These are phyloP conservation scores for Agrochola macilenta DNA, from an alignment of 2,888 invertebrate species.

Conservation along the genomic window DNA sequence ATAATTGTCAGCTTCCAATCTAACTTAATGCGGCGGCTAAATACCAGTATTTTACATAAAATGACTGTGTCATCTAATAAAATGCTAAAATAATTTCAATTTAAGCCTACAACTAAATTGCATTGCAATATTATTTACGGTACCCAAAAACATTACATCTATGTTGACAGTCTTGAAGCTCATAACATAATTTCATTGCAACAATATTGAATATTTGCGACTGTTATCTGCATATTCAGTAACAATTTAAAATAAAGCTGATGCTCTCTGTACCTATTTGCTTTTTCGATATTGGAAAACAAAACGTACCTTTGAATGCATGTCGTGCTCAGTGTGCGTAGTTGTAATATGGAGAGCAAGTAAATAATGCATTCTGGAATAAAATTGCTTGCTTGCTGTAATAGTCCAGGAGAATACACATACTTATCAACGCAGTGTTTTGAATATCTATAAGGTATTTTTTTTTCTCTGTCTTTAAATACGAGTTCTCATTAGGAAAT, in stretches of 20 bases:
- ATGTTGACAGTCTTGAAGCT: slow-evolving; percentile 7
- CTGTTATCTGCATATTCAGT: slow-evolving; percentile 49
- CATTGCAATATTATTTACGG: not conserved
- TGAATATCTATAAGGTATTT: not conserved
- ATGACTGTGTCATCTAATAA: not conserved
- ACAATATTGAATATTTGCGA: slow-evolving; percentile 48
- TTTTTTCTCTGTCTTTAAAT: not conserved
- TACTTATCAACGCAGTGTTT: not conserved
- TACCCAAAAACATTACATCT: not conserved
- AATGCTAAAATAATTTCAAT: not conserved
- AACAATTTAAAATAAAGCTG: slow-evolving; percentile 48
- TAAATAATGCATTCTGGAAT: slow-evolving; percentile 28
- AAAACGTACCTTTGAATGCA: slow-evolving; percentile 30
- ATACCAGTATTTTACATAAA: not conserved
- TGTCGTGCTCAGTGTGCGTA: not conserved
- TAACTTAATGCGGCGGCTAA: not conserved
- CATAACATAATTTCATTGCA: slow-evolving; percentile 40
- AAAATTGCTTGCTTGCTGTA: not conserved
- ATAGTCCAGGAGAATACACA: not conserved
- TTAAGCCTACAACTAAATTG: not conserved
- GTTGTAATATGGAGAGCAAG: slow-evolving; percentile 10
- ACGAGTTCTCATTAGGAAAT: not conserved
- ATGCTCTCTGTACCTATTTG: slow-evolving; percentile 25
- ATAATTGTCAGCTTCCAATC: not conserved
- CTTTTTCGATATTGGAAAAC: slow-evolving; percentile 50